Conservation (phyloP, 2,113 vertebrate genomes). For the Sphyrna mokarran region DNA sequence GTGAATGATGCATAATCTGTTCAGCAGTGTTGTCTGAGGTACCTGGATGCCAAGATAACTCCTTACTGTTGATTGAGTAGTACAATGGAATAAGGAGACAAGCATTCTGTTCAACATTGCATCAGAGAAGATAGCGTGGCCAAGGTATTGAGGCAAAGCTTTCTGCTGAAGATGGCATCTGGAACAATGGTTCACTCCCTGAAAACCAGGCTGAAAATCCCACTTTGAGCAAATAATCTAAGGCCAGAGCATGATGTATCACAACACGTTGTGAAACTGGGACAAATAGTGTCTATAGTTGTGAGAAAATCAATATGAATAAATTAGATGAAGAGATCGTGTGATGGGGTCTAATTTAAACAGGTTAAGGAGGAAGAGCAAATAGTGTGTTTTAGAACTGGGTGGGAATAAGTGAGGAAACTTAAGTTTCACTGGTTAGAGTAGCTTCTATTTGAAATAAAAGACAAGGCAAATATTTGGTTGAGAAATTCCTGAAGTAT, state of each 20-base stretch:
- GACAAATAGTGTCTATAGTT: background rate
- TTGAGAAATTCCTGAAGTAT: background rate
- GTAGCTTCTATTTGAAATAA: background rate
- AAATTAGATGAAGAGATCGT: background rate
- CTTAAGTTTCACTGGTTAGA: background rate
- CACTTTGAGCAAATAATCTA: no score
- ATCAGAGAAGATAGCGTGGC: background rate
- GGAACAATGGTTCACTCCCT: background rate
- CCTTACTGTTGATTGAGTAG: background rate
- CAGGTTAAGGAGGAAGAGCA: background rate
- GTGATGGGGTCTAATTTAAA: background rate
- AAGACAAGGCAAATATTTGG: background rate
- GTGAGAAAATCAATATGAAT: no score
- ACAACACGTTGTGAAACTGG: background rate
- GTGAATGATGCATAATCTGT: background rate
- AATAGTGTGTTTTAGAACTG: background rate
- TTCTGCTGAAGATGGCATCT: background rate
- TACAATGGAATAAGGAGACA: background rate
- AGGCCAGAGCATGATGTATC: background rate
- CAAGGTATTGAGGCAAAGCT: background rate
- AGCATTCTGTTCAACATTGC: background rate
- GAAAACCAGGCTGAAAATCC: background rate
- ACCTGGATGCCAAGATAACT: background rate
- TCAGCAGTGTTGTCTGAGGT: background rate
- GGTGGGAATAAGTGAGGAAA: background rate